These are phyloP conservation scores for Phortica variegata DNA, from an alignment of 1,140 invertebrate genomes.

Conservation along the genomic window DNA sequence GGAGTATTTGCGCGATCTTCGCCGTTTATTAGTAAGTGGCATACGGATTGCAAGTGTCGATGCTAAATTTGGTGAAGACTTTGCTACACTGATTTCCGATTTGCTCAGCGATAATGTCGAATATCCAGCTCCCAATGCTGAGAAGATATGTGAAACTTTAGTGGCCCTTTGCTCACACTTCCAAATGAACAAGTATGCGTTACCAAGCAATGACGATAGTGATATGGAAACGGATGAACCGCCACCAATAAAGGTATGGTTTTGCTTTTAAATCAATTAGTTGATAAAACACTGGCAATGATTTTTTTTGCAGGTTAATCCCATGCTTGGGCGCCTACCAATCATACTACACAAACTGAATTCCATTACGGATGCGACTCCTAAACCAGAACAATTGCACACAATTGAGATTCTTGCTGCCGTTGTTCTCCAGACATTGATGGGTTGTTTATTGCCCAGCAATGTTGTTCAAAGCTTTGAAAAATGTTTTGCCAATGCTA, in stretches of 20 bases:
- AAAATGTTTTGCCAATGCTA: conserved; percentile 61
- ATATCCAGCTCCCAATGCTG: conserved; percentile 39
- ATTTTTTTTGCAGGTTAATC: conserved; percentile 33
- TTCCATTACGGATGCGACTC: conserved; percentile 30
- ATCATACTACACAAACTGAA: conserved; percentile 49
- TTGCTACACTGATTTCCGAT: conserved; percentile 43
- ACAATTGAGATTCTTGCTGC: conserved; percentile 50
- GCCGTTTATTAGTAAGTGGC: conserved; percentile 40
- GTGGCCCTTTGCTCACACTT: conserved; percentile 53
- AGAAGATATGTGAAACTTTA: conserved; percentile 46
- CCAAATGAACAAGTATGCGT: conserved; percentile 42
- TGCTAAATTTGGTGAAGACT: conserved; percentile 37
- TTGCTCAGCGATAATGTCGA: conserved; percentile 41
- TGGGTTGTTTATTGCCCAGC: conserved; percentile 60
- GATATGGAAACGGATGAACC: conserved; percentile 41
- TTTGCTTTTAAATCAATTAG: neutral
- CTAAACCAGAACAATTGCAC: conserved; percentile 27
- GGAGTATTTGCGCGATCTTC: conserved; percentile 36
- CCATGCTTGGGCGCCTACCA: conserved; percentile 38
- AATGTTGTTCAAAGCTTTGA: conserved; percentile 65
- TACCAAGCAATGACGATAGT: conserved; percentile 14
- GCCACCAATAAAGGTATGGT: conserved; percentile 17
- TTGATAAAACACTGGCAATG: neutral
- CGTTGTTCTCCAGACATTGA: conserved; percentile 76
- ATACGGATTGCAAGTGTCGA: conserved; percentile 44